Conservation (phyloP, 2,113 vertebrate genomes). For the Tachysurus vachellii region DNA sequence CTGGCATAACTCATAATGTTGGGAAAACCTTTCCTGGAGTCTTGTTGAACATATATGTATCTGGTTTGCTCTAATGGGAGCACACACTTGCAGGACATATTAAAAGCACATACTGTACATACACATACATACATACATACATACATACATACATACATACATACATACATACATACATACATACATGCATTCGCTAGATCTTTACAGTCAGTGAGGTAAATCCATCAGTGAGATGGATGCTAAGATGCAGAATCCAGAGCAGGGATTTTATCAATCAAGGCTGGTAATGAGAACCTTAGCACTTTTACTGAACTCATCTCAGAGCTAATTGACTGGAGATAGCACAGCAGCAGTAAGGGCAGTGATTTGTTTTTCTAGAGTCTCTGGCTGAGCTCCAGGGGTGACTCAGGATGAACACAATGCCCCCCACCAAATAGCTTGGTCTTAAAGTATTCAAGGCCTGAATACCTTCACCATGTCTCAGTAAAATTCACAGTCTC, state of each 20-base stretch:
- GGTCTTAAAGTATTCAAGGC: background rate
- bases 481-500: background rate
- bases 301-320: slow-evolving; percentile 26
- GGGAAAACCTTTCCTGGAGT: background rate
- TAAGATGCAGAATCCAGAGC: background rate
- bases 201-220: background rate
- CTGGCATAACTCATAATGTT: background rate
- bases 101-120: background rate
- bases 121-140: no score
- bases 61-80: background rate
- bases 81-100: background rate
- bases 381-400: slow-evolving; percentile 12
- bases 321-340: slow-evolving; percentile 44
- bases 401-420: slow-evolving; percentile 31
- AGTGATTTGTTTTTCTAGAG: slow-evolving; percentile 38
- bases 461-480: slow-evolving; percentile 15
- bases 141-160: no score
- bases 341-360: slow-evolving; percentile 28
- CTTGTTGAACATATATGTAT: background rate
- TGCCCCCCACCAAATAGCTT: background rate
- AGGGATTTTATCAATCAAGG: slow-evolving; percentile 34
- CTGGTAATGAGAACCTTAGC: slow-evolving; percentile 38
- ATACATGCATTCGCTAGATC: background rate
- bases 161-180: no score
- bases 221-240: background rate